Evolutionary conservation across 2,797 vertebrate species (phyloP), one percentile per base, ranked within the genome.

Genomic region (Phataginus tricuspis): DNA sequence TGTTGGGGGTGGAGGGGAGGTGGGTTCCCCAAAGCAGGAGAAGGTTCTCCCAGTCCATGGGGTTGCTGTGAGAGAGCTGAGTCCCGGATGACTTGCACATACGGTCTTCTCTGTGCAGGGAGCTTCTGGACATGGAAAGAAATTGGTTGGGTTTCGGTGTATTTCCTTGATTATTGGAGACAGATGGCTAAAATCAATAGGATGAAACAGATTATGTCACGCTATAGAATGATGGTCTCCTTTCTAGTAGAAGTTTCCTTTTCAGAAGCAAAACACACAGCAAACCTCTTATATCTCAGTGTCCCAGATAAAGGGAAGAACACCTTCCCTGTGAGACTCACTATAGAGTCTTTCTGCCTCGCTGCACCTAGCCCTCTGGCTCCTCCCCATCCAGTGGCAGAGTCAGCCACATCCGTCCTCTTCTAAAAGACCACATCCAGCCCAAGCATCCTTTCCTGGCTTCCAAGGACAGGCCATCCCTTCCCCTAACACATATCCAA

Each of bases 51-150:
- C 21, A 8, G 19, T 63, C 31, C 42, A 78, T 16, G 11, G 7
- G n/a, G 79, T 90, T 92, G 69, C 57, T 94, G 29, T 59, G 31
- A 19, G 4, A 95, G 4, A 78, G n/a, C 59, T 34, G 59, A 72
- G 18, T 64, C 45, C 18, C 27, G 18, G 13, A 53, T 23, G 53
- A 71, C 31, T 77, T 71, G 11, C 14, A 85, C 23, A 92, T n/a
- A 34, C 4, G 18, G 5, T 88, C 9, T 69, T 45, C 8, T 79
- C 21, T 51, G 2, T 84, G 66, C 7, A 16, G 42, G 85, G 72
- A 59, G 15, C 29, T 79, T 64, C 92, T 90, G 27, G 53, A n/a
- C 74, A 59, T 84, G 80, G 69, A 82, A 89, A 96, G 27, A 34
- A 77, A 51, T 63, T 86, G 31, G 39, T 34, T 86, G 37, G 1